A percentile compares a stretch with the other conserved stretches of the same genome.
These are phyloP conservation scores for Borostomias antarcticus DNA, from an alignment of 2,797 vertebrate species.

Conservation along the genomic window DNA sequence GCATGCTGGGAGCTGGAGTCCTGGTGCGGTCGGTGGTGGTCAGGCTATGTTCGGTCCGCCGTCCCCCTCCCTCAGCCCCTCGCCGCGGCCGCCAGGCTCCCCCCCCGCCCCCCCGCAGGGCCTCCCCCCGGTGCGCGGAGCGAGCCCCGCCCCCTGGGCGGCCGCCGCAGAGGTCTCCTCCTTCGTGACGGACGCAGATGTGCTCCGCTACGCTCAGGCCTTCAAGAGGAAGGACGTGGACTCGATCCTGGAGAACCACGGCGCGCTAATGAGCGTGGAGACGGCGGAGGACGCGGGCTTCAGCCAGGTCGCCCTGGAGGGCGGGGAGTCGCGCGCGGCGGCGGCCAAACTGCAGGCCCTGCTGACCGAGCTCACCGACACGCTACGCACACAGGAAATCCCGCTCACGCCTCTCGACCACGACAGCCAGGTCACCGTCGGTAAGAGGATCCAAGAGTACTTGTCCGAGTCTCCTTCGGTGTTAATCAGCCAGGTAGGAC, in stretches of 20 bases:
- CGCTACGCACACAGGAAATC: constrained; percentile 64
- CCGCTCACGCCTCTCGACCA: constrained; percentile 12
- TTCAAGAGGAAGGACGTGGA: constrained; percentile 17
- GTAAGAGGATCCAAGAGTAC: neutral
- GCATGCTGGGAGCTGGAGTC: neutral
- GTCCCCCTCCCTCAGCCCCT: neutral
- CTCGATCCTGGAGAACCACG: neutral
- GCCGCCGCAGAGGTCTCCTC: neutral
- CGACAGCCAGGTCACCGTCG: neutral
- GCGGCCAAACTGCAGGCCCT: constrained; percentile 32
- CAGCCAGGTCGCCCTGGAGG: constrained; percentile 36
- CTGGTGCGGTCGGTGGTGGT: neutral
- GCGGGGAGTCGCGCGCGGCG: constrained; percentile 12
- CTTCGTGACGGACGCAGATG: constrained; percentile 40
- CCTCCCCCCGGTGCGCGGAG: neutral
- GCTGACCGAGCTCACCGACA: constrained; percentile 4
- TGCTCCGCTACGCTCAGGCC: constrained; percentile 36
- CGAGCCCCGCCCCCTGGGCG: neutral
- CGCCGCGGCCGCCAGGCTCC: neutral
- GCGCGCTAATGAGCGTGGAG: neutral
- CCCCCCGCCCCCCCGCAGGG: neutral
- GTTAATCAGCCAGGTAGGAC: constrained; percentile 3
- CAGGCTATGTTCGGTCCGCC: neutral
- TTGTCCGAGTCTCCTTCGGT: constrained; percentile 20
- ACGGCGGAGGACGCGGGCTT: rapidly evolving